Conservation (phyloP, 1,140 invertebrate genomes). For the Limonius californicus region DNA sequence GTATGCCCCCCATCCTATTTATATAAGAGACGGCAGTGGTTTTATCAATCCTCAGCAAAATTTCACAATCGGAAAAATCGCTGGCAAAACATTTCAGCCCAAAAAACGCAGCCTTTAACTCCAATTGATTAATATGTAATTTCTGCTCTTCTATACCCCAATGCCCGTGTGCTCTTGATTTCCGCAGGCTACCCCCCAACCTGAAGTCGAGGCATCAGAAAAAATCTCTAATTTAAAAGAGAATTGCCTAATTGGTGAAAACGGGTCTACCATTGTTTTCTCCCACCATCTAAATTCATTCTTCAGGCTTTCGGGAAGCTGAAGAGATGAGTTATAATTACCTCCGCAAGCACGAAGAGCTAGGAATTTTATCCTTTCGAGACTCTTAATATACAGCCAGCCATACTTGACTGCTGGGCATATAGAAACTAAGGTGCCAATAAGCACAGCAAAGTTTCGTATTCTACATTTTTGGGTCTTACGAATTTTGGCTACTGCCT, state of each 20-base stretch:
- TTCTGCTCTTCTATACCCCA: slow-evolving; percentile 16
- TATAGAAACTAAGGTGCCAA: background rate
- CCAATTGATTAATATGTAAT: slow-evolving; percentile 39
- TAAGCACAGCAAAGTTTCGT: background rate
- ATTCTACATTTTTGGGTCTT: background rate
- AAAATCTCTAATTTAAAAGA: slow-evolving; percentile 32
- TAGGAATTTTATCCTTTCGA: slow-evolving; percentile 31
- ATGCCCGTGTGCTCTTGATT: slow-evolving; percentile 33
- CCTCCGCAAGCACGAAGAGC: background rate
- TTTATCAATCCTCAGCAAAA: slow-evolving; percentile 32
- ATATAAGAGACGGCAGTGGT: slow-evolving; percentile 47
- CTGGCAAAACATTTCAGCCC: slow-evolving; percentile 33
- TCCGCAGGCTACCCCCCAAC: slow-evolving; percentile 35
- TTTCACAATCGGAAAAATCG: background rate
- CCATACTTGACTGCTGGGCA: slow-evolving; percentile 26
- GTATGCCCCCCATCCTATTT: slow-evolving; percentile 31
- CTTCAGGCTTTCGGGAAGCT: background rate
- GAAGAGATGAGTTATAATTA: slow-evolving; percentile 13
- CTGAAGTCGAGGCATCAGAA: slow-evolving; percentile 35
- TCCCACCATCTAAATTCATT: slow-evolving; percentile 37
- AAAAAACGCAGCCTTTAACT: slow-evolving; percentile 33
- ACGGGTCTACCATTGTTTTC: too few species aligned
- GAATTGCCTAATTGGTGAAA: slow-evolving; percentile 18
- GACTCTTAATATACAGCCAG: slow-evolving; percentile 30
- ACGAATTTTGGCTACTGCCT: too few species aligned